phyloP scores from a whole-genome alignment of 1,140 invertebrate genomes.

The Bombus pascuorum region DNA sequence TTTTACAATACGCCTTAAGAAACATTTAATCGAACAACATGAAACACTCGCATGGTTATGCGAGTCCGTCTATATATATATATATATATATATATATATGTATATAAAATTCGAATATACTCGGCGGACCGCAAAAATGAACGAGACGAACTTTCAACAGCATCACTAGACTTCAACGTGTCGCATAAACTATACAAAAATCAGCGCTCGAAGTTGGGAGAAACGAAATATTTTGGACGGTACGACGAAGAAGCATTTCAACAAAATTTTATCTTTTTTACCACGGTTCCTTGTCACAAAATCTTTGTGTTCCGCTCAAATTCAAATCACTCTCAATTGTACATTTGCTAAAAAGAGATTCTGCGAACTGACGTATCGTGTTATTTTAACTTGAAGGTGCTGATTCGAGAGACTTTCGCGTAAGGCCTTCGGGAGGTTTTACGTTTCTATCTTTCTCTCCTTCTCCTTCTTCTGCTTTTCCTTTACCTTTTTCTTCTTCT shows the following conservation, averaged over 20 bases:
- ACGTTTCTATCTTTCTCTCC: not conserved
- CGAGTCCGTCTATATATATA: constrained; percentile 65
- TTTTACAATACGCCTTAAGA: constrained; percentile 60
- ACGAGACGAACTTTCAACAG: constrained; percentile 73
- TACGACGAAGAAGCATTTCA: constrained; percentile 73
- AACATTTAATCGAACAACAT: constrained; percentile 70
- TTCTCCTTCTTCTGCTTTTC: not conserved
- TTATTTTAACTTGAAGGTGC: constrained; percentile 21
- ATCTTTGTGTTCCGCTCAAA: constrained; percentile 61
- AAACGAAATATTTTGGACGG: constrained; percentile 77
- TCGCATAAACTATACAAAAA: constrained; percentile 78
- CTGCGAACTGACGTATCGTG: constrained; percentile 7
- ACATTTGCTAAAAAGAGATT: constrained; percentile 1
- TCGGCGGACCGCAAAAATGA: constrained; percentile 71
- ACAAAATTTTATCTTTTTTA: constrained; percentile 57
- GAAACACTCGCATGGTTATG: constrained; percentile 56
- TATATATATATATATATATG: constrained; percentile 65
- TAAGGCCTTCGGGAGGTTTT: constrained; percentile 35
- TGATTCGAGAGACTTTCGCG: constrained; percentile 20
- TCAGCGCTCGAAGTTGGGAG: constrained; percentile 71
- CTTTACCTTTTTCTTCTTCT: not conserved
- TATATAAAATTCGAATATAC: constrained; percentile 69
- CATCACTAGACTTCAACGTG: constrained; percentile 71
- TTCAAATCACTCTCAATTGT: constrained; percentile 58
- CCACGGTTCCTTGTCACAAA: constrained; percentile 49